These are phyloP conservation scores for Platalea minor DNA, from an alignment of 2,797 vertebrate genomes.

Conservation along the genomic window DNA sequence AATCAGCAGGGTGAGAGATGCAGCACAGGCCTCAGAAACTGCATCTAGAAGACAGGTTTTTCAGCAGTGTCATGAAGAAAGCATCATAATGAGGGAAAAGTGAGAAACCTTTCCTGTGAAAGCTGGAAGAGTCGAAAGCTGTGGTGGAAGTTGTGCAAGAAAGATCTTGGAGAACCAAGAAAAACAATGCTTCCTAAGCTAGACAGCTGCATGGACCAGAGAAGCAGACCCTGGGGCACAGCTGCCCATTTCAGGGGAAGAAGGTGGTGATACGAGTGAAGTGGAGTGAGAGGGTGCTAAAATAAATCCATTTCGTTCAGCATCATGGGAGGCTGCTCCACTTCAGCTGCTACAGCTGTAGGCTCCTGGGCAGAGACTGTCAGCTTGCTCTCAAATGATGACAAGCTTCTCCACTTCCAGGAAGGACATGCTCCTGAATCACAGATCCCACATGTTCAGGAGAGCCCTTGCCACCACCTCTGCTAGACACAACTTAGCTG, in stretches of 20 bases:
- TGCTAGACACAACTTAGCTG: background rate
- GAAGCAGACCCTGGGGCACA: background rate
- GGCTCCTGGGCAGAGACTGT: background rate
- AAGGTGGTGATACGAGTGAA: background rate
- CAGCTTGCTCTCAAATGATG: background rate
- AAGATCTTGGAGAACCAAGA: background rate
- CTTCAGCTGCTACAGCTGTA: background rate
- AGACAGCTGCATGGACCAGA: background rate
- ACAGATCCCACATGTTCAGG: background rate
- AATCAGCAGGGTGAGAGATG: background rate
- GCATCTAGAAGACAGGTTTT: background rate
- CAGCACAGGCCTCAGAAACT: background rate
- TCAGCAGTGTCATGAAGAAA: background rate
- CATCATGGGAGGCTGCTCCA: background rate
- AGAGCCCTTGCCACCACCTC: background rate
- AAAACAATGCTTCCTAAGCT: background rate
- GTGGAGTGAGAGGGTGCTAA: background rate
- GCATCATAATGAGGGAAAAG: background rate
- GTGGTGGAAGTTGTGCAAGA: background rate
- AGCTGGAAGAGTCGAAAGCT: background rate
- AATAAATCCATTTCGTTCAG: background rate
- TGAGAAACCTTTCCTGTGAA: background rate
- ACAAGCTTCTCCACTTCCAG: background rate
- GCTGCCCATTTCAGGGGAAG: background rate
- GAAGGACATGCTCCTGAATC: background rate